A percentile compares a stretch with the other conserved stretches of the same genome.
Evolutionary conservation across 2,113 vertebrate genomes (phyloP).

Genomic region (Athene cunicularia): DNA sequence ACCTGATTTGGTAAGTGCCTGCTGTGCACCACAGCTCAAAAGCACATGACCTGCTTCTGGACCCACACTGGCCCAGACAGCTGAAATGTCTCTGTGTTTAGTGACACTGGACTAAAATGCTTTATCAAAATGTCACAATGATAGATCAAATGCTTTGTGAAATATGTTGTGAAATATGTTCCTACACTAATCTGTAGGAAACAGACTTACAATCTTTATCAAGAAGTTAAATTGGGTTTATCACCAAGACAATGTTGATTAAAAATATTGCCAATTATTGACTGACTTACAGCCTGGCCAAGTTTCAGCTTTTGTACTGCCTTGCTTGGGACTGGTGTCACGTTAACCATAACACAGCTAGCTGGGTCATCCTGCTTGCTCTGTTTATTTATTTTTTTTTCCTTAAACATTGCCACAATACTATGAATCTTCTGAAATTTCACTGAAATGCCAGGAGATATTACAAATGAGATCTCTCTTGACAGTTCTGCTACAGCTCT

Average conservation of each 20-base stretch:
- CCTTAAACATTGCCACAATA: slow-evolving; percentile 29
- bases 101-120: background rate
- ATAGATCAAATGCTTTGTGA: background rate
- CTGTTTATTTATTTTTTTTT: slow-evolving; percentile 1
- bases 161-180: slow-evolving; percentile 10
- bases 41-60: background rate
- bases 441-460: background rate
- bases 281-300: background rate
- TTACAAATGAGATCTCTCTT: background rate
- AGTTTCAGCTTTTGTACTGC: background rate
- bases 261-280: slow-evolving; percentile 38
- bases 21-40: background rate
- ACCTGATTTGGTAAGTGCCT: background rate
- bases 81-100: background rate
- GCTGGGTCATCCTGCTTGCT: slow-evolving; percentile 42
- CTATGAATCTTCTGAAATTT: background rate
- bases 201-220: background rate
- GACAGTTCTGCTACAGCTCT: background rate
- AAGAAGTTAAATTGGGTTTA: slow-evolving; percentile 6
- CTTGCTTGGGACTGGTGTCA: slow-evolving; percentile 4
- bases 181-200: background rate
- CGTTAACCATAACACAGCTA: background rate
- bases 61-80: background rate
- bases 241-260: background rate
- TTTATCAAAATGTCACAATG: background rate